Evolutionary conservation across 2,888 invertebrate genomes (phyloP), one percentile per base, ranked within the genome.

Genomic region (Rutpela maculata): DNA sequence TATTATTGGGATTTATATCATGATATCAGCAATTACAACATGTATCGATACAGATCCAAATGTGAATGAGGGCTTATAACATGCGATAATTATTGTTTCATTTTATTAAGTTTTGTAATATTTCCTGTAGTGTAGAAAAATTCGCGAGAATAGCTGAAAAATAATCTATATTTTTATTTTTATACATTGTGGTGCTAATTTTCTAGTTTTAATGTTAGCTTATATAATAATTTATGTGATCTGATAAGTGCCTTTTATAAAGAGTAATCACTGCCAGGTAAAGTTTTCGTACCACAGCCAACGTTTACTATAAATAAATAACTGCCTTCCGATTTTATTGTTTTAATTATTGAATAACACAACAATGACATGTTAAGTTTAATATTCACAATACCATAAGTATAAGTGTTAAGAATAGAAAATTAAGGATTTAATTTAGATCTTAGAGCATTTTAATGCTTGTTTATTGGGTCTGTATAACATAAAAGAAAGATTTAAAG

Each of bases 191-290:
- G 72, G 72, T 72, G 72, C 72, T 72, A 72, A 62, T 63, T 50
- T 38, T n/a, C 55, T 60, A 60, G 22, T 43, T 67, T 70, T 60
- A 70, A n/a, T 19, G 9, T 72, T 71, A 72, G 72, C 63, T 60
- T 72, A 26, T 43, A 18, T 75, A 68, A 70, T 76, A 72, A 74
- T 77, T 57, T 31, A 69, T 81, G 78, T 81, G 81, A 81, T 81
- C 78, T 75, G n/a, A 78, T 74, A 43, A 62, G 72, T 75, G 70
- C 78, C 75, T 77, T 66, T 18, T 43, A 1, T 63, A 72, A 63
- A 63, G 69, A 50, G 66, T 80, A 80, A 80, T 75, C 80, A 78
- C 80, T 80, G 80, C 80, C 78, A 80, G 63, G 19, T 63, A 72
- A 43, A 15, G 12, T 26, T 17, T 18, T 22, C 43, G 11, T 62